Base-by-base conservation (phyloP, 2,888 invertebrate genomes). In the Sinodicranocentrus sp. region DNA sequence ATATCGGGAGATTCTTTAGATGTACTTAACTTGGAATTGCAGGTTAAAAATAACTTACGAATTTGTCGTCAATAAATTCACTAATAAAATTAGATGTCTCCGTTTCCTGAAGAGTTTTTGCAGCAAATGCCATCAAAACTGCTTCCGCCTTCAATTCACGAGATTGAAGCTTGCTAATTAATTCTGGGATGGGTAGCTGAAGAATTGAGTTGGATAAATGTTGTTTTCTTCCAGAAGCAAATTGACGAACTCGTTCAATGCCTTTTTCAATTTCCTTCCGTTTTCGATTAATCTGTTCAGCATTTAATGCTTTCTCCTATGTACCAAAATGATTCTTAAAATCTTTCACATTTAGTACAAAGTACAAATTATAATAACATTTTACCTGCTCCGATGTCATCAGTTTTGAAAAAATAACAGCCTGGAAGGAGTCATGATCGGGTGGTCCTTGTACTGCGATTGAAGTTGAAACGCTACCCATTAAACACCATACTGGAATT, bases 71-170 rank as follows among this genome's bases (percentile, higher is more conserved):
- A 13, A 90, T 82, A 76, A 89, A 90, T 61, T 90, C 90, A 1
- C 89, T 85, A 25, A 90, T 71, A 76, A 89, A 90, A 84, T 90
- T 90, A 57, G 84, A 86, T 48, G 88, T 86, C 71, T 84, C 76
- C 5, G 89, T 86, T 0, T 87, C 85, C 61, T 88, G 86, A 19
- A 90, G 59, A 17, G 90, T 86, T 85, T 89, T 78, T 1, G 65
- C 71, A 21, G 85, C 85, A 39, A 68, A 88, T 2, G 87, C 88
- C 23, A 84, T 83, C 8, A 88, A 17, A 33, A 88, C 88, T 57
- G 86, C 79, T 8, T 52, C 75, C 0, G 88, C 87, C 1, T 63
- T 75, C 13, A 88, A 25, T 33, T 84, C 71, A 48, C 87, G 70
- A 1, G 63, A 63, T 33, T 87, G 86, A 0, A 89, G 63, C 13